Evolutionary conservation across 2,113 vertebrate genomes (phyloP).

Genomic region (Toxotes jaculatrix): DNA sequence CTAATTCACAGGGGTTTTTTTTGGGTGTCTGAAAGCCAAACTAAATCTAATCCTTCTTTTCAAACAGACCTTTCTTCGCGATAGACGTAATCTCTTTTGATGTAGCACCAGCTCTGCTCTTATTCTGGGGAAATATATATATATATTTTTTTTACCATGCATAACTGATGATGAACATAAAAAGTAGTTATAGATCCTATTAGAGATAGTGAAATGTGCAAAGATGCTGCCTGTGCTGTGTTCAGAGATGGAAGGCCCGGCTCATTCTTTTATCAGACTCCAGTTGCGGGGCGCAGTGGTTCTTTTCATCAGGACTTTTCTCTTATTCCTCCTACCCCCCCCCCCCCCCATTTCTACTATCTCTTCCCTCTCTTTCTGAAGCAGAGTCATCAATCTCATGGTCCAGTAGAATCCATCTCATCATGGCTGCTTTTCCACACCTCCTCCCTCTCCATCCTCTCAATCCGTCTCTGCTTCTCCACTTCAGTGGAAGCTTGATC

Average conservation of each 20-base stretch:
- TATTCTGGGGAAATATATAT: constrained; percentile 7
- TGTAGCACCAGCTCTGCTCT: constrained; percentile 25
- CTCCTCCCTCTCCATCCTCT: constrained; percentile 61
- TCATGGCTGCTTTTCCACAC: constrained; percentile 74
- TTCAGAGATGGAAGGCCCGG: constrained; percentile 26
- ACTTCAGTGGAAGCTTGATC: constrained; percentile 63
- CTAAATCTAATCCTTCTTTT: constrained; percentile 61
- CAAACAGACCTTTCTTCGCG: constrained; percentile 56
- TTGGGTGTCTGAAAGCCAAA: constrained; percentile 29
- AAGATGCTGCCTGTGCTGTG: constrained; percentile 39
- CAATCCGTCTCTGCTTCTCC: constrained; percentile 65
- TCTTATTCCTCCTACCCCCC: constrained; percentile 1
- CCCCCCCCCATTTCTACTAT: constrained; percentile 9
- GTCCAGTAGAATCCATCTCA: constrained; percentile 77
- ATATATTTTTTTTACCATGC: constrained; percentile 15
- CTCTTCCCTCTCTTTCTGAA: constrained; percentile 56
- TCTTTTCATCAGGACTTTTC: constrained; percentile 67
- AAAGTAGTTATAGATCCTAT: constrained; percentile 57
- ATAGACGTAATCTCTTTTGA: constrained; percentile 59
- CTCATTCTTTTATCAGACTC: constrained; percentile 53
- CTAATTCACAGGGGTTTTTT: neutral
- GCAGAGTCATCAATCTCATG: constrained; percentile 78
- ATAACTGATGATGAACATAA: constrained; percentile 44
- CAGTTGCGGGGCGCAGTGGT: constrained; percentile 21
- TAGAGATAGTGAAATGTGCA: constrained; percentile 53